Evolutionary conservation across 1,140 invertebrate species (phyloP).

Genomic region (Ectropis grisescens): DNA sequence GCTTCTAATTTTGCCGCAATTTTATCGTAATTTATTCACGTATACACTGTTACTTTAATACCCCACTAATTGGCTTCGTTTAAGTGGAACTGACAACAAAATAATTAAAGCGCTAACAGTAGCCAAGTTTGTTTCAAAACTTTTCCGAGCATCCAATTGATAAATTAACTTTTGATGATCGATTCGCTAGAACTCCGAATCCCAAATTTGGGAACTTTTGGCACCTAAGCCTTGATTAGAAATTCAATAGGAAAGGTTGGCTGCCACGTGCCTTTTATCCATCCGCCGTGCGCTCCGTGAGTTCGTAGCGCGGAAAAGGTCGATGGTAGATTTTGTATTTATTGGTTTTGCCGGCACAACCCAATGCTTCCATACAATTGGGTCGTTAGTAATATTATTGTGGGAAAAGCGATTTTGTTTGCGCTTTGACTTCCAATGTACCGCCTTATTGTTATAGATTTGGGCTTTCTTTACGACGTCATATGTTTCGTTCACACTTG

Average conservation of each 20-base stretch:
- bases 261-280: conserved; percentile 41
- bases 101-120: too few relatives aligned
- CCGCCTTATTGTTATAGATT: conserved; percentile 56
- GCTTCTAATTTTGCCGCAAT: conserved; percentile 4
- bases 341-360: conserved; percentile 54
- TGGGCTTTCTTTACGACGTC: conserved; percentile 37
- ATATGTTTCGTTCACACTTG: conserved; percentile 36
- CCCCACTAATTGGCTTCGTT: too few relatives aligned
- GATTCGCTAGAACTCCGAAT: too few relatives aligned
- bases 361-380: conserved; percentile 61
- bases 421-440: conserved; percentile 56
- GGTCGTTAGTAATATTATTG: conserved; percentile 67
- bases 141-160: too few relatives aligned
- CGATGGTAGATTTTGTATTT: conserved; percentile 62
- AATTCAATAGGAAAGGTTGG: too few relatives aligned
- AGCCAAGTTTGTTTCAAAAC: too few relatives aligned
- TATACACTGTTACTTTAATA: too few relatives aligned
- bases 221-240: too few relatives aligned
- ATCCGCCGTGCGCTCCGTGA: conserved; percentile 36
- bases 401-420: conserved; percentile 63
- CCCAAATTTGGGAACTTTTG: too few relatives aligned
- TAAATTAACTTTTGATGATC: too few relatives aligned
- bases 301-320: conserved; percentile 34
- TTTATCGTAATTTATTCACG: conserved; percentile 3
- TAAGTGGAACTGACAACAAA: too few relatives aligned